A percentile compares a stretch with the other conserved stretches of the same genome.
phyloP scores from a whole-genome alignment of 2,888 invertebrate genomes.

The Clunio marinus region DNA sequence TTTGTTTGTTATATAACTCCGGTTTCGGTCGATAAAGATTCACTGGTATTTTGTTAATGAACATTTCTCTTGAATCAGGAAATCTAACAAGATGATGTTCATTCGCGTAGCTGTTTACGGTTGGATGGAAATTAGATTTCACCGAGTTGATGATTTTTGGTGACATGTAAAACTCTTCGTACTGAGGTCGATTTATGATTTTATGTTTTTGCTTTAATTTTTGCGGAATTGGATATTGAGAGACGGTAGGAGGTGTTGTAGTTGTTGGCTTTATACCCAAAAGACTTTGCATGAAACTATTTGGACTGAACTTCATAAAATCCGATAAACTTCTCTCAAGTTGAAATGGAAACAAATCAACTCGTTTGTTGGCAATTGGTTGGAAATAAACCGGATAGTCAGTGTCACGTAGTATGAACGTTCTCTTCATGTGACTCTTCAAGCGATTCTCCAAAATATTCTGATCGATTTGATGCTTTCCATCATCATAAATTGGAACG shows the following conservation, averaged over 20 bases:
- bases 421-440: constrained; percentile 52
- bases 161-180: not conserved
- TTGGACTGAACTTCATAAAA: not conserved
- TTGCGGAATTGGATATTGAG: not conserved
- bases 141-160: not conserved
- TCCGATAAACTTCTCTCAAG: constrained; percentile 1
- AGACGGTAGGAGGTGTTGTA: not conserved
- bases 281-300: not conserved
- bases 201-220: not conserved
- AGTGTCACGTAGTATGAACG: constrained; percentile 60
- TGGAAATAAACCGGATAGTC: constrained; percentile 49
- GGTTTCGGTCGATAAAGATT: not conserved
- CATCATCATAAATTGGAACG: constrained; percentile 52
- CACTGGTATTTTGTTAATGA: not conserved
- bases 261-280: not conserved
- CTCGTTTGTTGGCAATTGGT: constrained; percentile 11
- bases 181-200: not conserved
- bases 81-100: constrained; percentile 15
- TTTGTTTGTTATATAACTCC: not conserved
- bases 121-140: not conserved
- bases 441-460: constrained; percentile 38
- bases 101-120: not conserved
- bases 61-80: not conserved
- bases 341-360: not conserved
- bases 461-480: not conserved